Percentiles rank a stretch among this genome's conserved stretches.
Evolutionary conservation across 1,140 invertebrate genomes (phyloP).

Genomic region (Dolichoris vasculosae): DNA sequence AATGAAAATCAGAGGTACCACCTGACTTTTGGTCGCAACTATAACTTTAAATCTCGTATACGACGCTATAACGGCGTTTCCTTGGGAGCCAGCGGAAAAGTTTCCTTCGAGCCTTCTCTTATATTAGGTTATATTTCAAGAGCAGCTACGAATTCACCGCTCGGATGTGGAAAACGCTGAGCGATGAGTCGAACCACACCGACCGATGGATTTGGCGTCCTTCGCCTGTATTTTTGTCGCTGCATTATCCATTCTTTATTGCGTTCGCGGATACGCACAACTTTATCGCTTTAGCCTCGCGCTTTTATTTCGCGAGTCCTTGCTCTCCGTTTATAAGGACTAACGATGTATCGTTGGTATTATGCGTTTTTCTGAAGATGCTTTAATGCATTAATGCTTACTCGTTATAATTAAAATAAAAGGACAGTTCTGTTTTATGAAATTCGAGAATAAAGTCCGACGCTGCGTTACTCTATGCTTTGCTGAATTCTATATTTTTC

Average conservation of each 20-base stretch:
- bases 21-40: neutral
- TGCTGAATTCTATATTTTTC: neutral
- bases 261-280: neutral
- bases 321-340: neutral
- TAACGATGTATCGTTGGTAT: neutral
- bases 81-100: neutral
- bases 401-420: neutral
- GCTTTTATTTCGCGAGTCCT: neutral
- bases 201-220: slow-evolving; percentile 44
- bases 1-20: slow-evolving; percentile 40
- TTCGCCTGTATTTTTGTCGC: slow-evolving; percentile 11
- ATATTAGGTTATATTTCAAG: slow-evolving; percentile 49
- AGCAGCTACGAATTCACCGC: neutral
- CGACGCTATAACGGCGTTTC: slow-evolving; percentile 17
- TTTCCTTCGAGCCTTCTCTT: neutral
- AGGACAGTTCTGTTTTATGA: too few species aligned
- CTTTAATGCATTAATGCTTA: neutral
- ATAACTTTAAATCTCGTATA: slow-evolving; percentile 47
- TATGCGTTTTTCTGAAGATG: neutral
- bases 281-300: neutral
- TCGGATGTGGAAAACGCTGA: neutral
- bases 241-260: slow-evolving; percentile 39
- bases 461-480: too few species aligned
- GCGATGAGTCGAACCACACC: neutral
- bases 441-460: too few species aligned